Evolutionary conservation across 1,140 invertebrate species (phyloP).

Genomic region (Neelides sp.): DNA sequence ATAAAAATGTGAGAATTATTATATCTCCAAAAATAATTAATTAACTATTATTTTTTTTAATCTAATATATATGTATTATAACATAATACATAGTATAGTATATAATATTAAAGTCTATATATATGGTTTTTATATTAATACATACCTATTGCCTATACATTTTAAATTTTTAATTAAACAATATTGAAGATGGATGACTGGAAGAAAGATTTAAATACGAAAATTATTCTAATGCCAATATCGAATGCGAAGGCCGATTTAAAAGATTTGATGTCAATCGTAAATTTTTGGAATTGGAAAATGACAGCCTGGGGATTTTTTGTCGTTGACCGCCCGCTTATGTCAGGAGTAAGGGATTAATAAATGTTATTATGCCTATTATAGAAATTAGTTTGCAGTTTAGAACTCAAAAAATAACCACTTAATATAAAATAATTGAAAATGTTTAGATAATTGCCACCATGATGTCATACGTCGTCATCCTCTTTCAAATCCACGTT

Average conservation of each 20-base stretch:
- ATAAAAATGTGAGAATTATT: constrained; percentile 8
- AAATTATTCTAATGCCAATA: constrained; percentile 16
- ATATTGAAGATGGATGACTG: constrained; percentile 19
- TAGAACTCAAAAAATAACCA: neutral
- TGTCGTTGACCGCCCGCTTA: constrained; percentile 12
- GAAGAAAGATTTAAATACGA: constrained; percentile 13
- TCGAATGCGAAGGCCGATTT: constrained; percentile 13
- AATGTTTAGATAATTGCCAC: constrained; percentile 4
- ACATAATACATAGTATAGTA: too few relatives aligned
- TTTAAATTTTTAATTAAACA: too few relatives aligned
- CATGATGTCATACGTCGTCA: constrained; percentile 16
- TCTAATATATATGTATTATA: constrained; percentile 12
- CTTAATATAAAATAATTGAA: neutral
- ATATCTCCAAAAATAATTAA: constrained; percentile 15
- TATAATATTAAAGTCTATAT: neutral
- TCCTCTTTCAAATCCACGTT: constrained; percentile 14
- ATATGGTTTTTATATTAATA: neutral
- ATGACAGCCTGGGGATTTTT: constrained; percentile 25
- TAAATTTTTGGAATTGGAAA: constrained; percentile 20
- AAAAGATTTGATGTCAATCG: constrained; percentile 9
- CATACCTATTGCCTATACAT: neutral
- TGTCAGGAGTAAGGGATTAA: constrained; percentile 14
- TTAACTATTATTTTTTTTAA: constrained; percentile 14
- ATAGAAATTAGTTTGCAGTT: neutral
- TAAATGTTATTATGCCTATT: constrained; percentile 1